Conservation (phyloP, 2,113 vertebrate genomes). For the Dendrocopos noguchii region DNA sequence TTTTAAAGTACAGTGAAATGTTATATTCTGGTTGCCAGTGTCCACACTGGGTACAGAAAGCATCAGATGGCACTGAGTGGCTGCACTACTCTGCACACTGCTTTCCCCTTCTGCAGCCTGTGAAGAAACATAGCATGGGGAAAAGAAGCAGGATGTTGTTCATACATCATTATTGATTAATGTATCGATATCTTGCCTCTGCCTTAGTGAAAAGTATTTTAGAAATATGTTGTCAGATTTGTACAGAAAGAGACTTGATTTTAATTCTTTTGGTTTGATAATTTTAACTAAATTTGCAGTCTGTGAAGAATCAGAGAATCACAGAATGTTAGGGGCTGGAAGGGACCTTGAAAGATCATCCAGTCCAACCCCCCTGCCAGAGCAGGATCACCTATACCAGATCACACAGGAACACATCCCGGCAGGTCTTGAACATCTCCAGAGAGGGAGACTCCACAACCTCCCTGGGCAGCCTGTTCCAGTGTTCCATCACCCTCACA, state of each 20-base stretch:
- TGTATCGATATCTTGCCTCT: background rate
- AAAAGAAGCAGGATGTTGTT: background rate
- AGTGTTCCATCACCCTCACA: too few species aligned
- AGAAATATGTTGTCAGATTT: background rate
- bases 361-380: too few species aligned
- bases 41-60: background rate
- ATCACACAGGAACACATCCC: too few species aligned
- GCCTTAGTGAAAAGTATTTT: background rate
- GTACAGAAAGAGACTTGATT: background rate
- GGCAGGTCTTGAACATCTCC: too few species aligned
- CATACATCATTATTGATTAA: background rate
- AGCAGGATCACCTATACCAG: too few species aligned
- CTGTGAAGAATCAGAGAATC: background rate
- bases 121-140: background rate
- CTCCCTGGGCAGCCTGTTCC: too few species aligned
- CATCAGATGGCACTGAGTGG: accelerated
- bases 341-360: too few species aligned
- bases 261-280: background rate
- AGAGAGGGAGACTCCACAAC: too few species aligned
- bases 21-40: background rate
- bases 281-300: background rate
- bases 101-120: background rate
- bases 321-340: too few species aligned
- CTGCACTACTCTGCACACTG: accelerated
- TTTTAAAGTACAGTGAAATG: background rate